Evolutionary conservation across 1,140 invertebrate species (phyloP), one percentile per base, ranked within the genome.

Genomic region (Ruditapes philippinarum): DNA sequence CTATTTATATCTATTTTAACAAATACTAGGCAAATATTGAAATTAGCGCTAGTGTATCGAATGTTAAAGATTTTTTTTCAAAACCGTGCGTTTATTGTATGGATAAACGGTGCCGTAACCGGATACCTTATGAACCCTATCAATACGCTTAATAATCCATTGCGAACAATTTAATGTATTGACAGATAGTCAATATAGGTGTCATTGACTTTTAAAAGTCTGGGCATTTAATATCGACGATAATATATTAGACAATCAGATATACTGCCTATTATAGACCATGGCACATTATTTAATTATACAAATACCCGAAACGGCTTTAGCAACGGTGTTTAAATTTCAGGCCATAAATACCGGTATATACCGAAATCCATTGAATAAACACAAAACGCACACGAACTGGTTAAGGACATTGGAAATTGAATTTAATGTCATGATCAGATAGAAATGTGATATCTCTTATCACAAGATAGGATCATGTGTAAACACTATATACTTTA

Each of bases 201-300:
- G 65, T 70, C 65, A 70, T 70, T 70, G 65, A 40, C 65, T 5
- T 70, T 70, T 40, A 70, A 70, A 70, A 38, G 36, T 36, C 9
- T 70, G n/a, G 1, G 65, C 22, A 70, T 38, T 70, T 70, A 70
- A 70, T 70, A 70, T 33, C 0, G 19, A 33, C 28, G 65, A 70
- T 70, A 70, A 38, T 38, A 70, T 38, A 70, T 25, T 22, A 38
- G 12, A 70, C 65, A 28, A 70, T 70, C 65, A 70, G 65, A 70
- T 70, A 70, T 3, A 70, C 33, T 0, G 17, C 1, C 4, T 70
- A 40, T 31, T 70, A 4, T n/a, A 38, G 33, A 14, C 33, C 33
- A 38, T 19, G 33, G 36, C 31, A 70, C 65, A 70, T 28, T 70
- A 22, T 31, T 3, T 7, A 31, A 19, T 70, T 38, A 22, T 28